These are phyloP conservation scores for Coluber constrictor DNA, from an alignment of 2,797 vertebrate genomes.

Conservation along the genomic window DNA sequence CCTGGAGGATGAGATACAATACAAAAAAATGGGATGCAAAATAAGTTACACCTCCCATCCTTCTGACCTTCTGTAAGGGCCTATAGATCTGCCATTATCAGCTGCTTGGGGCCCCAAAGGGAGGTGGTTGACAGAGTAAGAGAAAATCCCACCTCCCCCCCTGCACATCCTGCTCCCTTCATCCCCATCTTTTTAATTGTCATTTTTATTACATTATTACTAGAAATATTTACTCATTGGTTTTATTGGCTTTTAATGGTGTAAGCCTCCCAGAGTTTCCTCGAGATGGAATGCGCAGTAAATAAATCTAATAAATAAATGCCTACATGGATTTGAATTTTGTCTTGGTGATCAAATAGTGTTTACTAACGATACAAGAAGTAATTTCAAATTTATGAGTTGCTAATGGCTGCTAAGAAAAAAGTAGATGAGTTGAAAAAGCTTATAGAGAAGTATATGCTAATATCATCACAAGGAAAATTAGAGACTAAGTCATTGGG, in stretches of 20 bases:
- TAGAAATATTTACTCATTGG: not conserved
- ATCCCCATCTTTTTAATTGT: not conserved
- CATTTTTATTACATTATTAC: not conserved
- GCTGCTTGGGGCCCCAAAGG: too few species aligned
- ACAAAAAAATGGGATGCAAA: not conserved
- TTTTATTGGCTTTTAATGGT: not conserved
- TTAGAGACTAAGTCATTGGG: not conserved
- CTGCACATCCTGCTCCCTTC: not conserved
- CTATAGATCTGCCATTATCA: not conserved
- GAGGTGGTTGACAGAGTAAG: not conserved
- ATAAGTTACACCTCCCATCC: not conserved
- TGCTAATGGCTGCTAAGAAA: not conserved
- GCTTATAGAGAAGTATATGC: not conserved
- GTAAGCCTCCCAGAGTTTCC: not conserved
- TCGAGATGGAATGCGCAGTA: not conserved
- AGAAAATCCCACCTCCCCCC: not conserved
- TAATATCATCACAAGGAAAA: not conserved
- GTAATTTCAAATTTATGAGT: not conserved
- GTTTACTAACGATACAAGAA: not conserved
- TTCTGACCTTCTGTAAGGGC: not conserved
- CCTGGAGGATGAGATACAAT: not conserved
- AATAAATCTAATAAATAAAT: not conserved
- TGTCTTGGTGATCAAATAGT: not conserved
- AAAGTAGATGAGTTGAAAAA: not conserved
- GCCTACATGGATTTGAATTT: not conserved